Percentiles rank a stretch among this genome's conserved stretches.
Evolutionary conservation across 2,797 vertebrate species (phyloP).

Genomic region (Lagodon rhomboides): DNA sequence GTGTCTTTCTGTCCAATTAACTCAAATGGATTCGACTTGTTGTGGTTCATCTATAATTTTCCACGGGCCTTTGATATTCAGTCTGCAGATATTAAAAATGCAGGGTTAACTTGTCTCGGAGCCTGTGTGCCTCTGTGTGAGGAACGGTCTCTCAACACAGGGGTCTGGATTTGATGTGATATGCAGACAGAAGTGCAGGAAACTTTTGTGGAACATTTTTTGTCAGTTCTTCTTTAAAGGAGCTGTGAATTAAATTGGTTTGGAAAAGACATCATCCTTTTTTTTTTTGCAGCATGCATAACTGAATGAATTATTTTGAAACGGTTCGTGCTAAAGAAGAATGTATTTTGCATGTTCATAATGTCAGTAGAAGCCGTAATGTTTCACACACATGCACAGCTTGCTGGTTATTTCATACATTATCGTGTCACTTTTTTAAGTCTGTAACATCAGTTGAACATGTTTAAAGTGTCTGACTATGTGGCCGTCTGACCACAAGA

Average conservation of each 20-base stretch:
- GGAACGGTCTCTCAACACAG: slow-evolving; percentile 12
- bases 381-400: neutral
- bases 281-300: neutral
- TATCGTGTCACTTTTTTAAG: neutral
- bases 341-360: neutral
- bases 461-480: neutral
- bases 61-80: slow-evolving; percentile 90
- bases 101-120: slow-evolving; percentile 54
- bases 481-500: slow-evolving; percentile 63
- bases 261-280: neutral
- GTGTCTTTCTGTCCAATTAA: slow-evolving; percentile 82
- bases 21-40: slow-evolving; percentile 91
- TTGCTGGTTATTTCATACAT: neutral
- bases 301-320: neutral
- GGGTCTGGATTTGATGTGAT: slow-evolving; percentile 27
- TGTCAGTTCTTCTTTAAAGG: neutral
- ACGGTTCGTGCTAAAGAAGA: neutral
- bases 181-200: slow-evolving; percentile 8
- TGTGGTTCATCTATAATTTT: slow-evolving; percentile 84
- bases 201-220: neutral
- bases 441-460: neutral
- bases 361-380: neutral
- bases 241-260: neutral
- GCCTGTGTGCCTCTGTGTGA: slow-evolving; percentile 16
- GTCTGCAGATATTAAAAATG: slow-evolving; percentile 84